Evolutionary conservation across 2,797 vertebrate species (phyloP).

Genomic region (Gastrophryne carolinensis): DNA sequence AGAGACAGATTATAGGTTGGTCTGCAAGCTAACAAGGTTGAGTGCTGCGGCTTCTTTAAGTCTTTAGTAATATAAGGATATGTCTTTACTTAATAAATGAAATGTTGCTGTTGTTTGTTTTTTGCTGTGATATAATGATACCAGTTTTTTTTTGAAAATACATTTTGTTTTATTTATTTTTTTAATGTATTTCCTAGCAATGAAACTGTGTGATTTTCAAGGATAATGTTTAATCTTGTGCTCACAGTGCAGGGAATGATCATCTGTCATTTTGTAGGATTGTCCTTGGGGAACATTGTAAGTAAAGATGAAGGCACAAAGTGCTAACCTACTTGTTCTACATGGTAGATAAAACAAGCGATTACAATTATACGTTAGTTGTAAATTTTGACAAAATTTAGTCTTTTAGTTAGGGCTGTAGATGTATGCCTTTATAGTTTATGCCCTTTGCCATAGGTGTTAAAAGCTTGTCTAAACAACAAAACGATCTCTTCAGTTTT

Average conservation of each 20-base stretch:
- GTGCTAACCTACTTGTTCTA: constrained; percentile 40
- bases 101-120: constrained; percentile 14
- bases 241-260: constrained; percentile 39
- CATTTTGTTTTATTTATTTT: constrained; percentile 29
- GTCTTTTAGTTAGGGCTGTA: constrained; percentile 10
- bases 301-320: constrained; percentile 43
- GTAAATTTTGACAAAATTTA: not conserved
- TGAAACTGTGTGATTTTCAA: too few relatives aligned
- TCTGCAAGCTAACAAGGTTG: too few relatives aligned
- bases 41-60: too few relatives aligned
- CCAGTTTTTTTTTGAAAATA: constrained; percentile 26
- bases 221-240: constrained; percentile 48
- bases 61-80: too few relatives aligned
- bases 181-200: too few relatives aligned
- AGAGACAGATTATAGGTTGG: too few relatives aligned
- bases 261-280: constrained; percentile 40
- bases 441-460: not conserved
- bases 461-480: not conserved
- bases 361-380: too few relatives aligned
- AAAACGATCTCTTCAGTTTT: too few relatives aligned
- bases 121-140: not conserved
- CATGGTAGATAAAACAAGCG: too few relatives aligned
- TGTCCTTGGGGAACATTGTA: constrained; percentile 39
- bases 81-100: too few relatives aligned
- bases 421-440: not conserved